Percentiles rank a stretch among this genome's conserved stretches.
Conservation (phyloP, 2,113 vertebrate genomes). For the Oophaga pumilio region DNA sequence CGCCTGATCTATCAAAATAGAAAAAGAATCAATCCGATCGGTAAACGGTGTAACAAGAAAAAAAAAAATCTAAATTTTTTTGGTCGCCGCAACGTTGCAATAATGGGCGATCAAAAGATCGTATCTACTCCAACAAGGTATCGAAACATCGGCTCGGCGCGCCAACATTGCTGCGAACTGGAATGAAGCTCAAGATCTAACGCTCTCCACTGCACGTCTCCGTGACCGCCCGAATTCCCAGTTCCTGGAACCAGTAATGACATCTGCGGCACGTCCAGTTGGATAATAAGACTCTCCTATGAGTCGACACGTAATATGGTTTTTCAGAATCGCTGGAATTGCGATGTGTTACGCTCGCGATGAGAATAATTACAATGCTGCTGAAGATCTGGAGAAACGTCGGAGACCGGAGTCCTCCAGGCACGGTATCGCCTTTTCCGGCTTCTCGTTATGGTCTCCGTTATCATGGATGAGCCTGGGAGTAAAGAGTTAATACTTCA, state of each 20-base stretch:
- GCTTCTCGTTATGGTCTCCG: neutral
- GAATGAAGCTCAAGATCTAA: too few relatives aligned
- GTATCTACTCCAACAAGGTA: too few relatives aligned
- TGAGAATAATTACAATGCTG: neutral
- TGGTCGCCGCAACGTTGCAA: too few relatives aligned
- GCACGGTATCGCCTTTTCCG: neutral
- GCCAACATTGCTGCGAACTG: too few relatives aligned
- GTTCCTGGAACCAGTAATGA: neutral
- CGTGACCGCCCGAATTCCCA: neutral
- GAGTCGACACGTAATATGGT: neutral
- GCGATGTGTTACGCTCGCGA: neutral
- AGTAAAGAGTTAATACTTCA: constrained; percentile 3
- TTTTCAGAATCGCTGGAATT: neutral
- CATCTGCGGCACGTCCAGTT: neutral
- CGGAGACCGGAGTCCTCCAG: neutral
- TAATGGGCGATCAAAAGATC: too few relatives aligned
- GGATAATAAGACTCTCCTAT: neutral
- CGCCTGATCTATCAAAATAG: too few relatives aligned
- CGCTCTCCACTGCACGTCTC: too few relatives aligned
- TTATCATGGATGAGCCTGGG: neutral
- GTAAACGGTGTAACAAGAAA: too few relatives aligned
- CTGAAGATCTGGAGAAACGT: neutral
- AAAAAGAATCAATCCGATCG: too few relatives aligned
- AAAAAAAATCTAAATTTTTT: too few relatives aligned
- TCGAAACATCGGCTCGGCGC: too few relatives aligned